Conservation (phyloP, 2,888 invertebrate species). For the Urechis unicinctus region DNA sequence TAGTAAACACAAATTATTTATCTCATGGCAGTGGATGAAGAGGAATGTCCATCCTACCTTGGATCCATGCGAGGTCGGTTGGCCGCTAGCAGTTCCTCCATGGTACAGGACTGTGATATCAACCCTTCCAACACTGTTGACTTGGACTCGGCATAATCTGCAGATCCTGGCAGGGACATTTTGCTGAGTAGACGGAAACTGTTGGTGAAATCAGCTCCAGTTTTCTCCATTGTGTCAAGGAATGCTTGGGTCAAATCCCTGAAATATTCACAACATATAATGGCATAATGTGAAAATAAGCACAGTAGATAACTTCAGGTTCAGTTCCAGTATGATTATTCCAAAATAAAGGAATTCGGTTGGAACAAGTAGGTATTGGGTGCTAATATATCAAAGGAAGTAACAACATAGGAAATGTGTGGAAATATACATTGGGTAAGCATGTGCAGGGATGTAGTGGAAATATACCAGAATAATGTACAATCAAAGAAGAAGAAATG, state of each 20-base stretch:
- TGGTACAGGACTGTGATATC: conserved; percentile 42
- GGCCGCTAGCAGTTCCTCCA: conserved; percentile 33
- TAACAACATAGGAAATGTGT: too few species aligned
- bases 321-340: background rate
- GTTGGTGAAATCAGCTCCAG: conserved; percentile 62
- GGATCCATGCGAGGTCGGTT: conserved; percentile 41
- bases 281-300: background rate
- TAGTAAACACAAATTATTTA: too few species aligned
- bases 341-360: conserved; percentile 4
- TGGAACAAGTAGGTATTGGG: too few species aligned
- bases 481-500: too few species aligned
- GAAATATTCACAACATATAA: conserved; percentile 3
- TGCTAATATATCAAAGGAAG: too few species aligned
- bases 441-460: too few species aligned
- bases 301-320: background rate
- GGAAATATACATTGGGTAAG: too few species aligned
- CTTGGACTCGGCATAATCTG: conserved; percentile 25
- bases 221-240: conserved; percentile 60
- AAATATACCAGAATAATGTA: too few species aligned
- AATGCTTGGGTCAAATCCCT: conserved; percentile 54
- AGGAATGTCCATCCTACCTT: conserved; percentile 25
- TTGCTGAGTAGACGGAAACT: conserved; percentile 44
- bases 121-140: conserved; percentile 23
- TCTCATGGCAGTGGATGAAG: background rate
- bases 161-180: conserved; percentile 34